Evolutionary conservation across 2,113 vertebrate species (phyloP), one percentile per base, ranked within the genome.

Genomic region (Rhinogobius similis): DNA sequence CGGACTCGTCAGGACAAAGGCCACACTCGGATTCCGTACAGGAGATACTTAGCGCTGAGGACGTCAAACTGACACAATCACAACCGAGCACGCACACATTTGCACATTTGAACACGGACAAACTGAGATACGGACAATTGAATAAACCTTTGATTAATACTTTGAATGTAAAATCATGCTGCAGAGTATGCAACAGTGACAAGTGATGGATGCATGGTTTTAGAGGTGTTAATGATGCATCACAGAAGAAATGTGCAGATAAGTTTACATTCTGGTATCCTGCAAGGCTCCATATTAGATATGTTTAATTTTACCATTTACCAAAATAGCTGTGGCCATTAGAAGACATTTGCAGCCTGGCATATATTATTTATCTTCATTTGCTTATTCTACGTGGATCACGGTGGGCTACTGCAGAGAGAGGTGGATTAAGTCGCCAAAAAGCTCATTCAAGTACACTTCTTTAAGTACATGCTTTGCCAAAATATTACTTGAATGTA

Each of bases 231-330:
- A 82, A 84, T 79, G 78, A 72, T 43, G 70, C 72, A 65, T 10
- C 74, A 50, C 81, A 87, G 59, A 72, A 81, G 78, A 75, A 68
- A 78, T 73, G 72, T 62, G n/a, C 75, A 71, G 85, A 89, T 90
- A 86, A 87, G 46, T 32, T 70, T 48, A 39, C n/a, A 24, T n/a
- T 61, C 20, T 38, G 58, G 58, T 3, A 20, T 61, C 5, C 27
- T 32, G 1, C 58, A 61, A 38, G 29, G 58, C 58, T 11, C 29
- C 4, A n/a, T 38, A n/a, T 36, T 61, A 61, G 58, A 18, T 10
- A 29, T 21, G 38, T 38, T 61, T 61, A 4, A 38, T 32, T 61
- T 61, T 2, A 4, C 0, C 26, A 29, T 18, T 38, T 38, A 10
- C 26, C 58, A 21, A n/a, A 61, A 61, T 61, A 38, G 29, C 27